Conservation (phyloP, 1,140 invertebrate species). For the Drosophila hydei region DNA sequence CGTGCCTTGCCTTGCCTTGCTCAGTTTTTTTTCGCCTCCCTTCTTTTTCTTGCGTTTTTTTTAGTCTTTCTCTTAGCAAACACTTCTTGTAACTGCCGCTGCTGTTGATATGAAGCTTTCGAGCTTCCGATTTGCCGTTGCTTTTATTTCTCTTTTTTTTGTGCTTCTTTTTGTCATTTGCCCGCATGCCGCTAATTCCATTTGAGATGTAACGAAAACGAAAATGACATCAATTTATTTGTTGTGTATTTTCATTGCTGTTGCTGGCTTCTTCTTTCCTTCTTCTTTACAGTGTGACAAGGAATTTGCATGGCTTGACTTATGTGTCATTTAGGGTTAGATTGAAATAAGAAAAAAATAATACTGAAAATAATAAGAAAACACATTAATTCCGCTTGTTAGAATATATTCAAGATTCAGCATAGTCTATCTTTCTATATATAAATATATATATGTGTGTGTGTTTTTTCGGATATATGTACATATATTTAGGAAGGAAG, state of each 20-base stretch:
- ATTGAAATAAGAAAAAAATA: background rate
- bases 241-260: conserved; percentile 61
- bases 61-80: background rate
- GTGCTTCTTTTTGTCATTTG: conserved; percentile 34
- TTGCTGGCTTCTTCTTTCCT: conserved; percentile 5
- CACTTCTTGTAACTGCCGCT: conserved; percentile 13
- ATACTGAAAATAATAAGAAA: background rate
- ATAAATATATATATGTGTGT: no score
- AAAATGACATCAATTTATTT: conserved; percentile 82
- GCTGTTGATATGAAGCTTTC: conserved; percentile 58
- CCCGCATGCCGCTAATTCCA: conserved; percentile 70
- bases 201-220: conserved; percentile 80
- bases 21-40: background rate
- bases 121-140: conserved; percentile 52
- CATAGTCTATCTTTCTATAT: no score
- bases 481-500: no score
- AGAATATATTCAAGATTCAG: background rate
- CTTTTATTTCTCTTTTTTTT: conserved; percentile 2
- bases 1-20: background rate
- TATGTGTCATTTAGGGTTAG: background rate
- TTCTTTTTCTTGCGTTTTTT: conserved; percentile 19
- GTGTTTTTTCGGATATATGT: no score
- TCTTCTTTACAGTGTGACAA: conserved; percentile 34
- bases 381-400: background rate
- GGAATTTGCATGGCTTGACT: conserved; percentile 9